Evolutionary conservation across 2,888 invertebrate genomes (phyloP), one percentile per base, ranked within the genome.

Genomic region (Habrosyne pyritoides): DNA sequence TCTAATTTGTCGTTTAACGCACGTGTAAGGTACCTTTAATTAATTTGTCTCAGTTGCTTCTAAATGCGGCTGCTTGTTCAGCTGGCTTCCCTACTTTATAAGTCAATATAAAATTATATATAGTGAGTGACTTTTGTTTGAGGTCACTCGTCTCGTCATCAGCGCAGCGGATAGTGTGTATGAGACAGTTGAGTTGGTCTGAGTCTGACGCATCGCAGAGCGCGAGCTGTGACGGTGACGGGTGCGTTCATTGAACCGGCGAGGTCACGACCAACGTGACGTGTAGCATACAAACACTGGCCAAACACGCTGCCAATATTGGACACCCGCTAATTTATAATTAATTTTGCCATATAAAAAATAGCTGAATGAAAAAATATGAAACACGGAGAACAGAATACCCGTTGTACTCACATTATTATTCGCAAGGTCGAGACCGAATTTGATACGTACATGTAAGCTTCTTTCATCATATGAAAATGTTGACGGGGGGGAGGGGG

Each of bases 251-350:
- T 91, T 92, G 91, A 91, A 89, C 91, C 84, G 81, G 61, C 84
- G 91, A 89, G 91, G 90, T 91, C 91, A 91, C 87, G 89, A 90
- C 85, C 90, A 87, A 66, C 77, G 80, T 87, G 87, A 86, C 86
- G 87, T 82, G 83, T 76, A 60, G 77, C 73, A 77, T 77, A 77
- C 76, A 69, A 80, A 79, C 76, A 77, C 80, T 78, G 75, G 75
- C 76, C 77, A 75, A 75, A 73, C 63, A 60, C 60, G 62, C 63
- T 67, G 68, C 69, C 69, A 69, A 67, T 66, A 67, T 64, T 59
- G 63, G 59, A 68, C 60, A 65, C 63, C 58, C 64, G 59, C 33
- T 47, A 28, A 50, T 51, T 51, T 53, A n/a, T 36, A n/a, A 42
- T 42, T 42, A 0, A n/a, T 42, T 42, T 42, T 42, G 42, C 42